A percentile compares a stretch with the other conserved stretches of the same genome.
These are phyloP conservation scores for Ligdia adustata DNA, from an alignment of 2,888 invertebrate species.

Conservation along the genomic window DNA sequence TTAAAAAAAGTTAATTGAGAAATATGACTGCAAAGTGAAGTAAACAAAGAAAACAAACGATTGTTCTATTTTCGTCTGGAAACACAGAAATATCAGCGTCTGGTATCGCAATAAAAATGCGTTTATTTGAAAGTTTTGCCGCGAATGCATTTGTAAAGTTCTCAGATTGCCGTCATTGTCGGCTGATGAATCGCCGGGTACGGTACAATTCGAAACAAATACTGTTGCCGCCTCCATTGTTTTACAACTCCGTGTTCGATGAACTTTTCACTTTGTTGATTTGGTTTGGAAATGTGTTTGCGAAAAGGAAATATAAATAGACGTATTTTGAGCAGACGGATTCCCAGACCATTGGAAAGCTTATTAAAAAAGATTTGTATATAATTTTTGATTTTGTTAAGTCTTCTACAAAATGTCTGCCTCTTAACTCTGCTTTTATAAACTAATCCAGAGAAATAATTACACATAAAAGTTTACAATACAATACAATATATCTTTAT, in stretches of 20 bases:
- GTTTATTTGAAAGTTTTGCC: conserved; percentile 56
- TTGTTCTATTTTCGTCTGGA: conserved; percentile 32
- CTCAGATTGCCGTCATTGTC: conserved; percentile 60
- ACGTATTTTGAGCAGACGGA: conserved; percentile 7
- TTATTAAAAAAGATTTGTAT: too few species aligned
- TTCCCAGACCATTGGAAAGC: too few species aligned
- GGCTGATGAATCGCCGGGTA: conserved; percentile 59
- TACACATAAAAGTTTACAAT: too few species aligned
- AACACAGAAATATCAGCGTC: conserved; percentile 41
- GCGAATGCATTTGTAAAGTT: conserved; percentile 75
- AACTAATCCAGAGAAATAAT: too few species aligned
- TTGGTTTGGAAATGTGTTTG: conserved; percentile 37
- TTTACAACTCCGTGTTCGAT: conserved; percentile 44
- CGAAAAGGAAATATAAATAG: conserved; percentile 21
- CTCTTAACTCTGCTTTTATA: too few species aligned
- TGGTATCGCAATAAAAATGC: conserved; percentile 52
- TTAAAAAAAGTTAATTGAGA: background rate
- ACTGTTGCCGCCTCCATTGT: conserved; percentile 48
- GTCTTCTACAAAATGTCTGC: too few species aligned
- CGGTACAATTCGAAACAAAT: conserved; percentile 50
- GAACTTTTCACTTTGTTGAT: conserved; percentile 44
- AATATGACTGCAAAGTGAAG: background rate
- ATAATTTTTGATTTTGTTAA: background rate
- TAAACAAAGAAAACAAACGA: conserved; percentile 6
- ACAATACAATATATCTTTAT: too few species aligned